Evolutionary conservation across 2,888 invertebrate genomes (phyloP).

Genomic region (Synergus laeviventris): DNA sequence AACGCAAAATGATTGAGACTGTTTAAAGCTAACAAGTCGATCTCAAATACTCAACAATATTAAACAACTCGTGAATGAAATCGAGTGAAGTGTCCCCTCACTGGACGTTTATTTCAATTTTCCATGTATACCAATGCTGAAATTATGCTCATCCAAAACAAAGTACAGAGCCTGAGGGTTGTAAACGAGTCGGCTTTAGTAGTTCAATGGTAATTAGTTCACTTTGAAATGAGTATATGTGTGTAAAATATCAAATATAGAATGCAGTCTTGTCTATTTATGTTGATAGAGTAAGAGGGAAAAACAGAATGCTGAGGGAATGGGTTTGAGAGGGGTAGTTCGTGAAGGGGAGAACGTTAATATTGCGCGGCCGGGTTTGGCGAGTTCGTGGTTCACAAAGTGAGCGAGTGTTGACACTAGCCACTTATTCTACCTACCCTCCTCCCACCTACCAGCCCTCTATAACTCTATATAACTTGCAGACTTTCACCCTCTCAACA

Average conservation of each 20-base stretch:
- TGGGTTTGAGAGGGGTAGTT: slow-evolving; percentile 20
- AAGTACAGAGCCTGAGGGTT: not conserved
- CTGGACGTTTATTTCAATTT: not conserved
- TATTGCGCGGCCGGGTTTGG: slow-evolving; percentile 70
- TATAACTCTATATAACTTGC: slow-evolving; percentile 48
- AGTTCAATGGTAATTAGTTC: slow-evolving; percentile 66
- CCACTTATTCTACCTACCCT: slow-evolving; percentile 64
- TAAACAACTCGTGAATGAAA: no score
- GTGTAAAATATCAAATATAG: slow-evolving; percentile 73
- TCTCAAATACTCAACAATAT: no score
- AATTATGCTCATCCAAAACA: slow-evolving; percentile 23
- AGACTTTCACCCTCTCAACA: slow-evolving; percentile 56
- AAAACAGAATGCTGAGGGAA: slow-evolving; percentile 41
- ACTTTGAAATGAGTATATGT: slow-evolving; percentile 67
- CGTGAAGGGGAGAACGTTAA: slow-evolving; percentile 68
- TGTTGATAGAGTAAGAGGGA: slow-evolving; percentile 54
- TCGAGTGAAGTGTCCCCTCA: not conserved
- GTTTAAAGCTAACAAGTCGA: not conserved
- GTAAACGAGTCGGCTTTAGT: slow-evolving; percentile 40
- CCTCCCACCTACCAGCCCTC: slow-evolving; percentile 45
- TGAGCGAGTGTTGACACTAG: slow-evolving; percentile 74
- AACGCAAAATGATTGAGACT: not conserved
- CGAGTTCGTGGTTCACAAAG: slow-evolving; percentile 73
- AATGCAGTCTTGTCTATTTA: slow-evolving; percentile 70
- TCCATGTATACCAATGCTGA: not conserved